Base-by-base conservation (phyloP, 2,113 vertebrate species). In the Erythrocercus mccallii region DNA sequence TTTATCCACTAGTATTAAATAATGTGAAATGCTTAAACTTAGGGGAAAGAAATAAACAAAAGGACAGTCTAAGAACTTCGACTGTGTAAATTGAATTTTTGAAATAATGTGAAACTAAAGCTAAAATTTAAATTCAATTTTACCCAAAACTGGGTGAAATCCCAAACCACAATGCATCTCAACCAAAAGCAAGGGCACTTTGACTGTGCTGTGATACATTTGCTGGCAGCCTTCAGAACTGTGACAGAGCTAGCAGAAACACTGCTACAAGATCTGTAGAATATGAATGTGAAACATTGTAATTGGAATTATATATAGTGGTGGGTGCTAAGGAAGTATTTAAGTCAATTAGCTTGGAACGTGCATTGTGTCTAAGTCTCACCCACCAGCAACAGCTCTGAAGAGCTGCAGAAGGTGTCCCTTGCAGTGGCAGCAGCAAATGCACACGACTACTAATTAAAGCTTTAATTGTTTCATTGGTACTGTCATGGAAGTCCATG, bases 11-110 rank as follows among this genome's bases (percentile, higher is more conserved):
- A 54, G 21, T 61, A 45, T 69, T 53, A 81, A 92, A 30, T 42
- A 71, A 64, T 3, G 7, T 40, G 20, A 56, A 74, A 6, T 0
- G 0, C 24, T 68, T 81, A 64, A 25, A 56, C 69, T 64, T 57
- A n/a, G 5, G 12, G 21, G 0, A 1, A 5, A 69, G 33, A n/a
- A 22, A 2, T 11, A 20, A n/a, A 11, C 22, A 60, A 61, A 54
- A 40, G 14, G 35, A 48, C 10, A 56, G 35, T 24, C 60, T 35
- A 70, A 82, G 44, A 95, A 47, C 24, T 92, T 33, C 2, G 11
- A 50, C 6, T 60, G 23, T 48, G 2, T 35, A 37, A 83, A 25
- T 37, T 66, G 35, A 47, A 30, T 77, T 88, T 92, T 79, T 90
- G 10, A 74, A 91, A 73, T 69, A 27, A 79, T 20, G 13, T 65